These are phyloP conservation scores for Oligia latruncula DNA, from an alignment of 2,888 invertebrate species.

Conservation along the genomic window DNA sequence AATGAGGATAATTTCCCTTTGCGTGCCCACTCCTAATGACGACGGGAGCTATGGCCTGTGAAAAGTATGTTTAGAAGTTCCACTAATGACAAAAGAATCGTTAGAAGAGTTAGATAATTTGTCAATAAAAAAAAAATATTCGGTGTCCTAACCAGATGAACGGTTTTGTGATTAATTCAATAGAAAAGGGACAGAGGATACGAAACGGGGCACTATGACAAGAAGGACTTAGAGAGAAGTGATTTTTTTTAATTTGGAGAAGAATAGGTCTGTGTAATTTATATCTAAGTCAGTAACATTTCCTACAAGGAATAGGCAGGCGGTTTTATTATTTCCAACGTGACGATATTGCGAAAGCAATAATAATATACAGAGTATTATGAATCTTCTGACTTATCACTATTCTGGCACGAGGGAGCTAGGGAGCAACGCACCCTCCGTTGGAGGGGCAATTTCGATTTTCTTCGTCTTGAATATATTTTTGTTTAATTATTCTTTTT, in stretches of 20 bases:
- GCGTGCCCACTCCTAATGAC: conserved; percentile 88
- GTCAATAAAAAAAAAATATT: not conserved
- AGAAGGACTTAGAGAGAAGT: no score
- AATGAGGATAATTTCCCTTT: conserved; percentile 90
- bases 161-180: not conserved
- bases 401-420: conserved; percentile 57
- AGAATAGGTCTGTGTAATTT: not conserved
- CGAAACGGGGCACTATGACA: no score
- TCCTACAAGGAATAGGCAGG: not conserved
- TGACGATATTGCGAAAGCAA: not conserved
- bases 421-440: conserved; percentile 69
- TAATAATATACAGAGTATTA: no score
- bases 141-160: not conserved
- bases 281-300: not conserved
- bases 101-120: not conserved
- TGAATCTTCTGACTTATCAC: conserved; percentile 19
- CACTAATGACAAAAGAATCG: not conserved
- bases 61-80: conserved; percentile 26
- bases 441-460: conserved; percentile 67
- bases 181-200: not conserved
- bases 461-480: conserved; percentile 67
- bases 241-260: not conserved
- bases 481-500: conserved; percentile 64
- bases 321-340: not conserved
- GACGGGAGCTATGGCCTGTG: conserved; percentile 66